phyloP scores from a whole-genome alignment of 92 coral and sea anemone species.

The Phenganax subtilis region DNA sequence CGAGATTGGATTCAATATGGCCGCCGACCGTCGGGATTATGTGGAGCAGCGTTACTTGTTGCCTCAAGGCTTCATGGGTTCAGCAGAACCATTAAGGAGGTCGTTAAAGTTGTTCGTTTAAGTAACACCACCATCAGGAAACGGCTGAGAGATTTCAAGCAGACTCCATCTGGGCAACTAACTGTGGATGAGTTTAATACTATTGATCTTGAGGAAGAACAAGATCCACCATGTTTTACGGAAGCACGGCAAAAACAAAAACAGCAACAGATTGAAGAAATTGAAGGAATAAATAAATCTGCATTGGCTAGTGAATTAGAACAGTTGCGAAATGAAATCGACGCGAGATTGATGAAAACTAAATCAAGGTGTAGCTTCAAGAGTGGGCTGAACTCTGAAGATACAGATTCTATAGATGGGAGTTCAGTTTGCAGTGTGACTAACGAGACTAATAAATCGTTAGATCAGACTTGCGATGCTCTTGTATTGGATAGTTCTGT shows the following conservation, averaged over 20 bases:
- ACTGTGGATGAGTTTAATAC: constrained; percentile 93
- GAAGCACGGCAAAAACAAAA: constrained; percentile 74
- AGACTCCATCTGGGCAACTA: constrained; percentile 93
- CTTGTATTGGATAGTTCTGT: not conserved
- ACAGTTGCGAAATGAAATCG: constrained; percentile 61
- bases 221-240: constrained; percentile 94
- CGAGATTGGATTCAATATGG: constrained; percentile 99
- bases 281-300: constrained; percentile 65
- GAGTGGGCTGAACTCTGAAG: constrained; percentile 19
- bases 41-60: constrained; percentile 96
- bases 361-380: not conserved
- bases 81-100: constrained; percentile 78
- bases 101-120: constrained; percentile 83
- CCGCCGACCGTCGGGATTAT: constrained; percentile 95
- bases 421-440: constrained; percentile 14
- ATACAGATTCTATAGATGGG: constrained; percentile 29
- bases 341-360: constrained; percentile 60
- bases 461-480: constrained; percentile 7
- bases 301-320: constrained; percentile 76
- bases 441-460: not conserved
- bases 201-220: constrained; percentile 93
- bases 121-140: constrained; percentile 93
- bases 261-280: constrained; percentile 57
- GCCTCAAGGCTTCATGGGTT: constrained; percentile 92
- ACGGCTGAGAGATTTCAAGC: constrained; percentile 80